phyloP scores from a whole-genome alignment of 37 sponge, comb jelly and placozoan species.

The Chondrilla cf. caribensis region DNA sequence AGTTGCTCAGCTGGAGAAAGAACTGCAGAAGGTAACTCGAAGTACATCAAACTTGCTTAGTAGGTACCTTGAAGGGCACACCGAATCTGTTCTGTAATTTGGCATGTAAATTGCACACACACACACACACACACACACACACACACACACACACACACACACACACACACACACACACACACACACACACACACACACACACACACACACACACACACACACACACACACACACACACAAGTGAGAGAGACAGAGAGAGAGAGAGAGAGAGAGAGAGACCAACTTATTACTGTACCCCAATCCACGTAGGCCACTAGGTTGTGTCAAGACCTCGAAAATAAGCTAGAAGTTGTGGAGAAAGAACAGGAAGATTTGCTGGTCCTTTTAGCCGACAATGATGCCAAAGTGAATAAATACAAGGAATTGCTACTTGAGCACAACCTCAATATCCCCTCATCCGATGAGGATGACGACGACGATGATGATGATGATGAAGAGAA shows the following conservation, averaged over 20 bases:
- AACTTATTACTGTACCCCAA: background rate
- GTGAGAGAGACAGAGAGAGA: no score
- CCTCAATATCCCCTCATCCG: conserved; percentile 38
- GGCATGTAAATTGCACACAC: no score
- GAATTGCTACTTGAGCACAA: conserved; percentile 40
- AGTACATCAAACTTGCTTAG: background rate
- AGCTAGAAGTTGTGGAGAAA: conserved; percentile 48
- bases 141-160: background rate
- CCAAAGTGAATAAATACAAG: conserved; percentile 50
- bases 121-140: background rate
- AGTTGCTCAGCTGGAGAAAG: conserved; percentile 20
- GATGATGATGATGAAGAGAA: background rate
- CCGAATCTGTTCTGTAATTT: no score
- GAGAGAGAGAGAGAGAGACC: background rate
- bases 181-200: conserved; percentile 15
- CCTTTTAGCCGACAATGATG: conserved; percentile 76
- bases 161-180: background rate
- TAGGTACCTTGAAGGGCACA: no score
- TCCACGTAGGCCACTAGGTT: background rate
- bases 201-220: conserved; percentile 27
- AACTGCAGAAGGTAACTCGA: background rate
- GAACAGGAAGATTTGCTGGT: conserved; percentile 90
- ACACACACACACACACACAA: conserved; percentile 23
- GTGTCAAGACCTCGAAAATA: conserved; percentile 25
- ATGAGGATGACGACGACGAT: conserved; percentile 61